Percentiles rank a stretch among this genome's conserved stretches.
These are phyloP conservation scores for Tichodroma muraria DNA, from an alignment of 2,113 vertebrate genomes.

Conservation along the genomic window DNA sequence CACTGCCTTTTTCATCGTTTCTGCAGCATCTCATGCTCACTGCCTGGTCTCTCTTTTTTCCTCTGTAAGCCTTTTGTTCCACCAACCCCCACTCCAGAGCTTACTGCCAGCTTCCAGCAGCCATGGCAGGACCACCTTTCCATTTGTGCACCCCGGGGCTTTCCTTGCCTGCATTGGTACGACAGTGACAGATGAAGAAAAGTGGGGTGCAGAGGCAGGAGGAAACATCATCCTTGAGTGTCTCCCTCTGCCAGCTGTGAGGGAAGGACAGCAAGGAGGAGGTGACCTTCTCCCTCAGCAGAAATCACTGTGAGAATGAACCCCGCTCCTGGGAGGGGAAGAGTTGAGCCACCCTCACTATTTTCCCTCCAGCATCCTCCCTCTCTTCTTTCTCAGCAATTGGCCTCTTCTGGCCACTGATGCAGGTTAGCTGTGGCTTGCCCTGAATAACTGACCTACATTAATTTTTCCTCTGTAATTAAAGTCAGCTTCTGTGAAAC, in stretches of 20 bases:
- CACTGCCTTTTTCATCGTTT: not conserved
- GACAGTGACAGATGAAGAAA: not conserved
- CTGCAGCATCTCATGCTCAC: not conserved
- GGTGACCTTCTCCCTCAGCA: not conserved
- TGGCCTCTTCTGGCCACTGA: not conserved
- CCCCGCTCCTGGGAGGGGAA: not conserved
- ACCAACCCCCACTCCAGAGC: not conserved
- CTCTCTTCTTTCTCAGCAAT: not conserved
- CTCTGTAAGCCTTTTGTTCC: not conserved
- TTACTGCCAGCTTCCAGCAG: not conserved
- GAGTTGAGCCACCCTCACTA: not conserved
- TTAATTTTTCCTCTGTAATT: constrained; percentile 33
- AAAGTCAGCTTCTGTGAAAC: not conserved
- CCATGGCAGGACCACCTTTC: rapidly evolving
- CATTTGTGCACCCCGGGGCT: rapidly evolving
- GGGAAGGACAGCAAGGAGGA: not conserved
- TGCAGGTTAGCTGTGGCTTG: constrained; percentile 16
- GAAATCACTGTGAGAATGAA: not conserved
- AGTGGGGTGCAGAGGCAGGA: not conserved
- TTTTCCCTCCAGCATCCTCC: not conserved
- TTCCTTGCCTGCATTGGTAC: rapidly evolving
- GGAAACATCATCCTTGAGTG: rapidly evolving
- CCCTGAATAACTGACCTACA: not conserved
- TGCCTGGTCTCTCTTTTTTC: not conserved
- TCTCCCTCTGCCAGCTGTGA: not conserved